Evolutionary conservation across 2,888 invertebrate genomes (phyloP).

Genomic region (Tolmerus cingulatus): DNA sequence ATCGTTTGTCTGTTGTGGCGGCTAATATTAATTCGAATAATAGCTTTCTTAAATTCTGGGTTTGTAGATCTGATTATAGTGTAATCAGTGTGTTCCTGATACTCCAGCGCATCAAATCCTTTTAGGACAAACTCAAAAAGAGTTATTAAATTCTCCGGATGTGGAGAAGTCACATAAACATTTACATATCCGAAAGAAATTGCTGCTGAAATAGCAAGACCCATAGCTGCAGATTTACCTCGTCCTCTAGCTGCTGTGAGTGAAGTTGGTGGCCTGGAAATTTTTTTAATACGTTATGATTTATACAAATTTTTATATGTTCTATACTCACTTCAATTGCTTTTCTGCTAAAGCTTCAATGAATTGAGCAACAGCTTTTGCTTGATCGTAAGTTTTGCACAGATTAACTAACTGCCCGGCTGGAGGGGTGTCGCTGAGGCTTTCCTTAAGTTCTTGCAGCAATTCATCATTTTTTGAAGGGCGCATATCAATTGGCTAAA

Average conservation of each 20-base stretch:
- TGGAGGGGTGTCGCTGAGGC: conserved; percentile 88
- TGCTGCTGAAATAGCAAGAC: conserved; percentile 88
- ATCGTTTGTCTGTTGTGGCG: conserved; percentile 92
- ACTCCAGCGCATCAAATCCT: conserved; percentile 92
- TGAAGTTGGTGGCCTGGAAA: conserved; percentile 82
- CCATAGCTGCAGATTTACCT: conserved; percentile 97
- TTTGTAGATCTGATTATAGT: conserved; percentile 93
- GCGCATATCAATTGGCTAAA: conserved; percentile 57
- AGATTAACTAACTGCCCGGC: conserved; percentile 87
- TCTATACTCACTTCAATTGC: conserved; percentile 65
- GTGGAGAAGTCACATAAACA: conserved; percentile 96
- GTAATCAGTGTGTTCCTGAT: conserved; percentile 96
- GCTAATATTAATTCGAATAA: conserved; percentile 90
- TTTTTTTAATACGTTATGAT: not conserved
- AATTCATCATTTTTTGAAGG: conserved; percentile 66
- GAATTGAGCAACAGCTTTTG: conserved; percentile 88
- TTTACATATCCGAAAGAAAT: conserved; percentile 84
- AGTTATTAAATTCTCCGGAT: conserved; percentile 97
- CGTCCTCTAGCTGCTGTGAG: conserved; percentile 96
- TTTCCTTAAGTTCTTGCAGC: conserved; percentile 79
- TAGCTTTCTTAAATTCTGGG: conserved; percentile 95
- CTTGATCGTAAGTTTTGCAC: conserved; percentile 94
- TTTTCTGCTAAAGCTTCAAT: conserved; percentile 96
- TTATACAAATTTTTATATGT: not conserved
- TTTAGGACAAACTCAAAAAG: conserved; percentile 96